Percentiles rank a stretch among this genome's conserved stretches.
Conservation (phyloP, 2,113 vertebrate genomes). For the Salvelinus fontinalis region DNA sequence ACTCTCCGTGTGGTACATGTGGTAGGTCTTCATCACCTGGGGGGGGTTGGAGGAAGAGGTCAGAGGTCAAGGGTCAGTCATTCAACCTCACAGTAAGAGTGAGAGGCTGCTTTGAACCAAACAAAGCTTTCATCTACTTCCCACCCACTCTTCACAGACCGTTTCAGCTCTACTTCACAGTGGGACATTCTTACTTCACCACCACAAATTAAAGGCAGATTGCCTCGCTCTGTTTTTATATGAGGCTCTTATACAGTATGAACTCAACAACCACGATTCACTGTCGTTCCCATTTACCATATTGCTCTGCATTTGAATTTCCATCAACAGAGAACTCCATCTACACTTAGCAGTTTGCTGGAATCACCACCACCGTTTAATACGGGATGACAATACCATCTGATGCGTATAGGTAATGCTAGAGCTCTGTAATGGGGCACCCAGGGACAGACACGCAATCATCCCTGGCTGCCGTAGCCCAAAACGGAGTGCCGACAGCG, state of each 20-base stretch:
- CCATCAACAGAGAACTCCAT: neutral
- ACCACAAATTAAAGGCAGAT: conserved; percentile 47
- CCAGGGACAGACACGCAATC: conserved; percentile 4
- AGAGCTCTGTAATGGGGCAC: conserved; percentile 16
- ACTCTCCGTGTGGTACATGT: conserved; percentile 98
- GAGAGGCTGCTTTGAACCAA: conserved; percentile 20
- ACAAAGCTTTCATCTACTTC: conserved; percentile 21
- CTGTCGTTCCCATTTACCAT: conserved; percentile 23
- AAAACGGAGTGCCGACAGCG: neutral
- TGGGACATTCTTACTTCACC: neutral
- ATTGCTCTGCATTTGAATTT: conserved; percentile 6
- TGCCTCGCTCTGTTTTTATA: conserved; percentile 27
- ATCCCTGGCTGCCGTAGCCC: neutral
- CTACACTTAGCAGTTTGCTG: neutral
- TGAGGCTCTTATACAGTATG: neutral
- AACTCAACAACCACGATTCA: conserved; percentile 41
- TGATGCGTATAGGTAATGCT: conserved; percentile 8
- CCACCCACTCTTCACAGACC: conserved; percentile 38
- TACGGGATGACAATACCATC: neutral
- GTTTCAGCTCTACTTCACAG: conserved; percentile 32
- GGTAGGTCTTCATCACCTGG: conserved; percentile 99
- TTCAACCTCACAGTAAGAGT: conserved; percentile 7
- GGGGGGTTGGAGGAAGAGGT: neutral
- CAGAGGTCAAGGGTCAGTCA: conserved; percentile 27
- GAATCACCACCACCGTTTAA: conserved; percentile 12